These are phyloP conservation scores for Arvicanthis niloticus DNA, from an alignment of 2,113 vertebrate species.

Conservation along the genomic window DNA sequence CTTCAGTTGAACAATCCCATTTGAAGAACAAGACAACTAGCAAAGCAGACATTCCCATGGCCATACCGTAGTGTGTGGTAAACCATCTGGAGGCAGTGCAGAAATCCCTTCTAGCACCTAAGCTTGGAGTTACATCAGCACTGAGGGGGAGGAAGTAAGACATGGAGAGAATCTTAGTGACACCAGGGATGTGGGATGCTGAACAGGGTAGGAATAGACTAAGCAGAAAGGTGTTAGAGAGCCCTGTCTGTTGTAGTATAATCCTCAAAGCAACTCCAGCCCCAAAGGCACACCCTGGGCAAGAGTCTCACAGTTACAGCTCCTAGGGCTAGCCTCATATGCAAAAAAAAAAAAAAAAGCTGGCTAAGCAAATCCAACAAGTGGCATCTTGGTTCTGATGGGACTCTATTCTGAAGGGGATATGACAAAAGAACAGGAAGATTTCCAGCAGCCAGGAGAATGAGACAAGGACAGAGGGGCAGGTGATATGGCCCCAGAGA, in stretches of 20 bases:
- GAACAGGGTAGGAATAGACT: not conserved
- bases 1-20: not conserved
- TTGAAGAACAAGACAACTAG: not conserved
- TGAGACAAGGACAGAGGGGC: not conserved
- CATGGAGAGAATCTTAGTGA: not conserved
- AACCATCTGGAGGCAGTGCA: not conserved
- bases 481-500: not conserved
- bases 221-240: not conserved
- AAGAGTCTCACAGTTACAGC: not conserved
- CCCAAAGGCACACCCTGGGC: not conserved
- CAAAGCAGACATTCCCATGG: too few species aligned
- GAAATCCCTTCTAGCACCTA: not conserved
- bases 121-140: not conserved
- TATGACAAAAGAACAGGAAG: not conserved
- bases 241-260: not conserved
- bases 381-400: not conserved
- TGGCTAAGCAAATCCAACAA: not conserved
- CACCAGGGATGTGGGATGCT: not conserved
- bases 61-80: too few species aligned
- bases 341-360: not conserved
- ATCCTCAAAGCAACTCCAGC: not conserved
- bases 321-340: not conserved
- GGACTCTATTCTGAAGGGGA: not conserved
- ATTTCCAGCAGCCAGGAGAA: not conserved
- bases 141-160: not conserved